Base-by-base conservation (phyloP, 2,797 vertebrate species). In the Enteromius argenteus region DNA sequence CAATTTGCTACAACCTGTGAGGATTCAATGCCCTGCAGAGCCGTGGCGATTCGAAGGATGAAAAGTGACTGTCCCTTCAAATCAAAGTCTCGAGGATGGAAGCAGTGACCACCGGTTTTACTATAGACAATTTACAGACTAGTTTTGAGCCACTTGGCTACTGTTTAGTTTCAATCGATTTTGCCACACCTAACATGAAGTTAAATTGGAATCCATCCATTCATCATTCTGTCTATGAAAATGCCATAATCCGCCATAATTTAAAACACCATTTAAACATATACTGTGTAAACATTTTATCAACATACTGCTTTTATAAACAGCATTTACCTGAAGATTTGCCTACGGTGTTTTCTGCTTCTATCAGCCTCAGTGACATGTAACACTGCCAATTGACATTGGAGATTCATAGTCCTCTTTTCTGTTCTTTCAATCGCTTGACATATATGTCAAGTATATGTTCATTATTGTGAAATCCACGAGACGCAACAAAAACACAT, bases 1-100 rank as follows among this genome's bases (percentile, higher is more conserved):
- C 76, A 62, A 42, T 89, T 86, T 83, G 83, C 19, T 60, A 37
- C 60, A 42, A 58, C 79, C 75, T 84, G 49, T n/a, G 37, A 81
- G 51, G 60, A 86, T 49, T 39, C 30, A 67, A n/a, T 79, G 32
- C 76, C 64, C 66, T 78, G 19, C 21, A 19, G 68, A 79, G 49
- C 21, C 5, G 1, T 23, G 23, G 1, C 35, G n/a, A 66, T 74
- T 44, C 39, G 27, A 56, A 69, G 23, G 4, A 77, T 39, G 51
- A 49, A 56, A 49, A 64, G 51, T 32, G 69, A 15, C 35, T 67
- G 53, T 83, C 53, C 71, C 7, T 83, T 19, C 1, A 9, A 42
- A 76, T 76, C 32, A 39, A 69, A 81, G 21, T 19, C 15, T 60
- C 17, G 37, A 30, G 53, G 64, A 51, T 51, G 27, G 19, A 82